Conservation (phyloP, 2,888 invertebrate genomes). For the Meloe dianella region DNA sequence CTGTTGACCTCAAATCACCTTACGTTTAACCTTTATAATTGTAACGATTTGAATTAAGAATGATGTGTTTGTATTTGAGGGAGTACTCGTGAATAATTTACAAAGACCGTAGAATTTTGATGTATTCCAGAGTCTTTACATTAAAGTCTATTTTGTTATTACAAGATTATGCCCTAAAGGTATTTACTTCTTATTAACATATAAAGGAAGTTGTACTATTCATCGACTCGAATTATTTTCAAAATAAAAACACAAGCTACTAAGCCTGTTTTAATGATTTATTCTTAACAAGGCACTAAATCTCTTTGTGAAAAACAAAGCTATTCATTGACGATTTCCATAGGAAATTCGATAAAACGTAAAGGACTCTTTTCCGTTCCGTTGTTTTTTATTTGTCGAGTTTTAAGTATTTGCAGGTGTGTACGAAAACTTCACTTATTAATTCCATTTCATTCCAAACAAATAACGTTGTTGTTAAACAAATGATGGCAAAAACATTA, state of each 20-base stretch:
- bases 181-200: background rate
- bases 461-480: background rate
- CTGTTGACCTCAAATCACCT: conserved; percentile 20
- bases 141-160: background rate
- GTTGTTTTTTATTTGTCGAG: background rate
- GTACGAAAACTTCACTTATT: background rate
- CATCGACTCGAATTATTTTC: background rate
- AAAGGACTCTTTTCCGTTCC: conserved; percentile 6
- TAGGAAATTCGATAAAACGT: background rate
- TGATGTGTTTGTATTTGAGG: background rate
- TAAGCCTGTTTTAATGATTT: background rate
- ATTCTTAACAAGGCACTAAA: background rate
- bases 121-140: background rate
- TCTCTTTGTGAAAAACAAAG: conserved; percentile 2
- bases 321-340: background rate
- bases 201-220: background rate
- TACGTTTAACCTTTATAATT: conserved; percentile 13
- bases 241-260: background rate
- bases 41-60: conserved; percentile 17
- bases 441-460: background rate
- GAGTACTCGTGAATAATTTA: conserved; percentile 20
- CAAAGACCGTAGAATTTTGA: background rate
- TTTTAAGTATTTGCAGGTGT: conserved; percentile 5
- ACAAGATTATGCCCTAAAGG: background rate
- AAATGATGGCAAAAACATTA: background rate